Conservation (phyloP, 2,113 vertebrate species). For the Indicator maculatus region DNA sequence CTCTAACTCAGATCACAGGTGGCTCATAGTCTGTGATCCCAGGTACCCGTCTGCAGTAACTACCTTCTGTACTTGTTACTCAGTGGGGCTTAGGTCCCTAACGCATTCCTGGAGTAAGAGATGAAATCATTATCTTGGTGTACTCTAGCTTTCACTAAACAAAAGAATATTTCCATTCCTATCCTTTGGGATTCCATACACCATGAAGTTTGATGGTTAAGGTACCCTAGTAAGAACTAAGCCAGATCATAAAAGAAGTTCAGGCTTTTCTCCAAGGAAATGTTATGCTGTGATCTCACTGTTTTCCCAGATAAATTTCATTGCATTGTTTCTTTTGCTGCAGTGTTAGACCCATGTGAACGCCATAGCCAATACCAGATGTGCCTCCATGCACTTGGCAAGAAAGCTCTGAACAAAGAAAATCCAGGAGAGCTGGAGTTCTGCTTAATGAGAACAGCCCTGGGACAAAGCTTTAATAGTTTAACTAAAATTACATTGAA, state of each 20-base stretch:
- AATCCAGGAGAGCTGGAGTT: slow-evolving; percentile 57
- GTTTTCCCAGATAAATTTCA: slow-evolving; percentile 68
- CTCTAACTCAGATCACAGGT: not conserved
- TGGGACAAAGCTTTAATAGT: slow-evolving; percentile 70
- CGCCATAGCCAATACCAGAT: slow-evolving; percentile 51
- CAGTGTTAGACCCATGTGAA: slow-evolving; percentile 42
- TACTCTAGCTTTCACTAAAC: slow-evolving; percentile 7
- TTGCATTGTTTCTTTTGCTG: slow-evolving; percentile 56
- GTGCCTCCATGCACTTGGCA: slow-evolving; percentile 25
- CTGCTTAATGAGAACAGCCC: slow-evolving; percentile 64
- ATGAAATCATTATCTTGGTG: not conserved
- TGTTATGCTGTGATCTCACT: slow-evolving; percentile 57
- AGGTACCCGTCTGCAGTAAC: not conserved
- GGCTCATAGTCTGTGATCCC: not conserved
- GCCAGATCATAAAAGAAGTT: slow-evolving; percentile 45
- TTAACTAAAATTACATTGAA: slow-evolving; percentile 79
- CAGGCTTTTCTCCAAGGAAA: slow-evolving; percentile 63
- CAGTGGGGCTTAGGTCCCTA: not conserved
- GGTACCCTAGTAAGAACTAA: not conserved
- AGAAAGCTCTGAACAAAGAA: slow-evolving; percentile 52
- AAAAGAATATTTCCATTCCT: slow-evolving; percentile 42
- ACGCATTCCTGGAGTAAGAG: not conserved
- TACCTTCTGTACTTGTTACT: not conserved
- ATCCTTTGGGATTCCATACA: not conserved
- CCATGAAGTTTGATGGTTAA: slow-evolving; percentile 37